These are phyloP conservation scores for Dreissena rostriformis DNA, from an alignment of 1,140 invertebrate genomes.

Conservation along the genomic window DNA sequence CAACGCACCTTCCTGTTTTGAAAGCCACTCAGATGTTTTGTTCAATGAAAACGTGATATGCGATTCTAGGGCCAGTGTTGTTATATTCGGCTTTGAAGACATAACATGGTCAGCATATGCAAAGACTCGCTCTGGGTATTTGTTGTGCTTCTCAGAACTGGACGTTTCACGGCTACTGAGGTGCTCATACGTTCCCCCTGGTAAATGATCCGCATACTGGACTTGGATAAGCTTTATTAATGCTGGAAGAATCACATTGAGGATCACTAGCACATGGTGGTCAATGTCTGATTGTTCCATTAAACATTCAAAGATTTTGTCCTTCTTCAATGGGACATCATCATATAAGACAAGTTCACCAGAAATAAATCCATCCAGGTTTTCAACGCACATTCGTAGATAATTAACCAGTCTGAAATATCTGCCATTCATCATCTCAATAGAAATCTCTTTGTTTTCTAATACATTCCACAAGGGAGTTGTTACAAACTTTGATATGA, in stretches of 20 bases:
- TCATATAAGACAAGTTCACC: slow-evolving; percentile 7
- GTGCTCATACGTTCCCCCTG: slow-evolving; percentile 15
- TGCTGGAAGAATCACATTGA: slow-evolving; percentile 44
- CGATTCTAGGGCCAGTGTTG: slow-evolving; percentile 2
- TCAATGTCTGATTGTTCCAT: slow-evolving; percentile 33
- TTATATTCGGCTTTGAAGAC: slow-evolving; percentile 21
- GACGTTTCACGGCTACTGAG: slow-evolving; percentile 10
- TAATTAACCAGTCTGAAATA: slow-evolving; percentile 16
- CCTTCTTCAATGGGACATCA: slow-evolving; percentile 10
- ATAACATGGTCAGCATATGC: slow-evolving; percentile 13
- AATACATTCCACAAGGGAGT: slow-evolving; percentile 51
- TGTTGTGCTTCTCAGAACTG: too few relatives aligned
- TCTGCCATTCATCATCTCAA: slow-evolving; percentile 21
- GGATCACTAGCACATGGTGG: slow-evolving; percentile 27
- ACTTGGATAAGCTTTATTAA: slow-evolving; percentile 37
- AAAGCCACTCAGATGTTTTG: slow-evolving; percentile 21
- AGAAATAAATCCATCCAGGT: slow-evolving; percentile 14
- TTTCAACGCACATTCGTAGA: not conserved
- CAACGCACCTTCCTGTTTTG: too few relatives aligned
- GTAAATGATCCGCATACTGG: slow-evolving; percentile 53
- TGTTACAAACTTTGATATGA: slow-evolving; percentile 56
- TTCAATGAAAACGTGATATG: slow-evolving; percentile 28
- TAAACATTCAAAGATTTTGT: slow-evolving; percentile 29
- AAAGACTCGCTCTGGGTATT: slow-evolving; percentile 34
- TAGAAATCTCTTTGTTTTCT: slow-evolving; percentile 37